phyloP scores from a whole-genome alignment of 2,113 vertebrate genomes.

The Polyodon spathula region DNA sequence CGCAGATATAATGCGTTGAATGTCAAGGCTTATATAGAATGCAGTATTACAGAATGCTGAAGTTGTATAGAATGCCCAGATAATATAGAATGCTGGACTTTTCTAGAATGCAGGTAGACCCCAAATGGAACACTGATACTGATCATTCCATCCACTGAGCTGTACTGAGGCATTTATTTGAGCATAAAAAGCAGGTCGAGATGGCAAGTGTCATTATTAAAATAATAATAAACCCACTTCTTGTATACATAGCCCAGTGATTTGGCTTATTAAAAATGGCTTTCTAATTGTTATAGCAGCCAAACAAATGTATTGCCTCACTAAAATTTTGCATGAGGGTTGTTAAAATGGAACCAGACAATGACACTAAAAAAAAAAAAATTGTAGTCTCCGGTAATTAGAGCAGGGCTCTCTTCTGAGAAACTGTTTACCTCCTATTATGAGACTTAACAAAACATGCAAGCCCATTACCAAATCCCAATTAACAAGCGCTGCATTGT shows the following conservation, averaged over 20 bases:
- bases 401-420: constrained; percentile 21
- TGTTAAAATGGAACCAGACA: constrained; percentile 24
- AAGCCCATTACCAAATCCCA: constrained; percentile 26
- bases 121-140: no score
- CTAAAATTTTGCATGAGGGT: constrained; percentile 17
- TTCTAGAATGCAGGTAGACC: no score
- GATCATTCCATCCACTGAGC: no score
- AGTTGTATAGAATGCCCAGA: no score
- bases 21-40: no score
- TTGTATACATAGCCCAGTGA: background rate
- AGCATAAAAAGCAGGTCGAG: no score
- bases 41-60: no score
- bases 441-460: constrained; percentile 22
- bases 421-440: constrained; percentile 23
- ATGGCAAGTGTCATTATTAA: no score
- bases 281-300: constrained; percentile 21
- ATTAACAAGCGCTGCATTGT: constrained; percentile 25
- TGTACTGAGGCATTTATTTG: no score
- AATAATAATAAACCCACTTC: no score
- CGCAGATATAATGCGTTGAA: no score
- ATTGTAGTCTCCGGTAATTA: constrained; percentile 33
- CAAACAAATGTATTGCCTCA: constrained; percentile 11
- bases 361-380: constrained; percentile 25
- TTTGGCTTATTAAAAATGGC: background rate
- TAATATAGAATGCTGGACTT: no score